phyloP scores from a whole-genome alignment of 2,113 vertebrate genomes.

The Xiphorhynchus elegans region DNA sequence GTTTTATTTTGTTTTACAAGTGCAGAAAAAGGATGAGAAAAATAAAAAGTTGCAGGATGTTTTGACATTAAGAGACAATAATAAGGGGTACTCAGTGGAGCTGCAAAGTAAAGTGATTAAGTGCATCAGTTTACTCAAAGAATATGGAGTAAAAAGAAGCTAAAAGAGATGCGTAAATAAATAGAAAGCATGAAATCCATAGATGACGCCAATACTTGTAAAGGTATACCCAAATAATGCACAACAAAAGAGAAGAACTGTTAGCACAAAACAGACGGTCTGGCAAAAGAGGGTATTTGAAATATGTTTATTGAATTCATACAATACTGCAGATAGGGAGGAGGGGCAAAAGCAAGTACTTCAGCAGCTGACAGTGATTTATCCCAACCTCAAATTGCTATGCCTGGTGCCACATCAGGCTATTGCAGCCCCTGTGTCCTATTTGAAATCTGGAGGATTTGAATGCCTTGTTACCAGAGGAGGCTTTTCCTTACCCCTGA shows the following conservation, averaged over 20 bases:
- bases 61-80: constrained; percentile 23
- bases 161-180: not conserved
- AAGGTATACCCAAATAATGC: not conserved
- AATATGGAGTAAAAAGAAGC: not conserved
- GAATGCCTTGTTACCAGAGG: not conserved
- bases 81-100: not conserved
- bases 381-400: not conserved
- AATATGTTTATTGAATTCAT: not conserved
- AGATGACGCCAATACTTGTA: not conserved
- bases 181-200: not conserved
- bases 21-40: not conserved
- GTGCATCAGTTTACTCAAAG: constrained; percentile 9
- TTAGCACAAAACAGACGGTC: not conserved
- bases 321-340: not conserved
- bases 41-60: not conserved
- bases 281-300: not conserved
- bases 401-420: not conserved
- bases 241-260: not conserved
- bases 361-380: not conserved
- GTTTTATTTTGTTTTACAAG: not conserved
- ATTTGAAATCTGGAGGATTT: not conserved
- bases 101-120: constrained; percentile 1
- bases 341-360: not conserved
- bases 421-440: not conserved
- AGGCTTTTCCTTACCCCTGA: not conserved